Base-by-base conservation (phyloP, 1,140 invertebrate species). In the Nilaparvata lugens region DNA sequence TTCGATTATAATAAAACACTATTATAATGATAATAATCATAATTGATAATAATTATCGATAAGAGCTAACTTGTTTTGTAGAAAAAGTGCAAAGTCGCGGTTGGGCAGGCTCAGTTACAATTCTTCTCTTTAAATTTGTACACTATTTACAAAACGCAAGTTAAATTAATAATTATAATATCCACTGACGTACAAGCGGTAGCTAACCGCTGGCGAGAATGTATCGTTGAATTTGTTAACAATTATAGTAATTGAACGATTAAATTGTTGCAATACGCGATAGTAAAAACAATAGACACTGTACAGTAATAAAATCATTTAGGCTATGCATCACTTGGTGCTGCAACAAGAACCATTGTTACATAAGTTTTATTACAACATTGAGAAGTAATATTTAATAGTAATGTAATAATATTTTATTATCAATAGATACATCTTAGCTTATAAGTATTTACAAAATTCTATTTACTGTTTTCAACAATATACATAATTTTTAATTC, bases 1-100 rank as follows among this genome's bases (percentile, higher is more conserved):
- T 48, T 48, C 21, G 21, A 48, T 48, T 19, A 48, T 23, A 48
- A 18, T 48, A 11, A 35, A 35, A 35, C 21, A 48, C 45, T 19
- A 48, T 48, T 19, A 48, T 48, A 48, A 48, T 48, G 21, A 48
- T 48, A 48, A 48, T 48, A 48, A 48, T 48, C 16, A 48, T 48
- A 48, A 48, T 48, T 23, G 21, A 48, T 48, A 48, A 48, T 48
- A 48, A 48, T 48, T 35, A 35, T 9, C 31, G 31, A 35, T 35
- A 35, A 48, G 16, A 48, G 45, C 45, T 48, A 48, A 48, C 21
- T 48, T 48, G 45, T 48, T 48, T 64, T 64, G 58, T 64, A 60
- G 57, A 64, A 66, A 66, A 66, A 64, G 65, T 66, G 65, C 62
- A 66, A 66, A 66, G 65, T 62, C 62, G 65, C 62, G 65, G 65